phyloP scores from a whole-genome alignment of 1,140 invertebrate genomes.

The Pogonognathellus flavescens region DNA sequence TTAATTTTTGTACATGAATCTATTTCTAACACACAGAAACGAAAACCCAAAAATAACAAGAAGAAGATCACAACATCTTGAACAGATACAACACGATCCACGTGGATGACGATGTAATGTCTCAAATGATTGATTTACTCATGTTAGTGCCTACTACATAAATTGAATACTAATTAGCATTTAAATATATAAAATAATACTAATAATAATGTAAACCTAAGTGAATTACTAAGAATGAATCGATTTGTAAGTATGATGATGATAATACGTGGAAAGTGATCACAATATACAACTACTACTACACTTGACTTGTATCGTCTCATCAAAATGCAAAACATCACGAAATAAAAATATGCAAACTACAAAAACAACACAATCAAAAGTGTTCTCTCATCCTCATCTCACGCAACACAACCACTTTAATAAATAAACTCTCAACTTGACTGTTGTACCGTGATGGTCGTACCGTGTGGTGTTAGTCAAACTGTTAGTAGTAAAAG shows the following conservation, averaged over 20 bases:
- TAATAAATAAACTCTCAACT: neutral
- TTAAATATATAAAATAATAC: conserved; percentile 2
- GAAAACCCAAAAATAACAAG: no score
- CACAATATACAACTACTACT: no score
- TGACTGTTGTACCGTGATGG: neutral
- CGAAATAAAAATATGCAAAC: neutral
- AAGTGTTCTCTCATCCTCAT: conserved; percentile 41
- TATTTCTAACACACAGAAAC: no score
- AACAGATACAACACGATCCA: neutral
- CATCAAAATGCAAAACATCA: no score
- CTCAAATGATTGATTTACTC: conserved; percentile 42
- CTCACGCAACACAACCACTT: neutral
- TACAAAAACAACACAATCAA: conserved; percentile 38
- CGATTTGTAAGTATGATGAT: conserved; percentile 13
- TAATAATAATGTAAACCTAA: no score
- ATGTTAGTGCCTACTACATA: conserved; percentile 33
- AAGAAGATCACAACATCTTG: no score
- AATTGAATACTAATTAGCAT: neutral
- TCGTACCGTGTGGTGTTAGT: neutral
- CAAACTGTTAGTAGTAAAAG: neutral
- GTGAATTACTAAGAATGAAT: neutral
- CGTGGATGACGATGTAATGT: neutral
- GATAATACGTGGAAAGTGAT: neutral
- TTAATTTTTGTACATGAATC: no score
- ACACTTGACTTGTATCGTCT: no score